Base-by-base conservation (phyloP, 2,888 invertebrate species). In the Sphaeridia pumilis region DNA sequence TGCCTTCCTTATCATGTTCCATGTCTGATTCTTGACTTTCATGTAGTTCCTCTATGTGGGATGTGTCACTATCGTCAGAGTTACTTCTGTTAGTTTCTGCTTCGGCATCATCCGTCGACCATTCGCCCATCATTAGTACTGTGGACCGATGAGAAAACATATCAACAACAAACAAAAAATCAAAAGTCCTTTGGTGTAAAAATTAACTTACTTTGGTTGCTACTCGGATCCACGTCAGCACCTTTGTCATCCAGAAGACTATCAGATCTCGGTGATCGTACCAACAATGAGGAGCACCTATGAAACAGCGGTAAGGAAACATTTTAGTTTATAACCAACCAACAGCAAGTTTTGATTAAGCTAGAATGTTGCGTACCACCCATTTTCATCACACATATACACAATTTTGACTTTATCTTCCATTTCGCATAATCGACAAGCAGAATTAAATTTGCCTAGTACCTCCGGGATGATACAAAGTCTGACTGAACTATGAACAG, bases 251-350 rank as follows among this genome's bases (percentile, higher is more conserved):
- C 64, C 59, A 64, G 58, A 14, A 57, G 50, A n/a, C 60, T 58
- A 26, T 60, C 60, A 46, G 58, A 58, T 24, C 65, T 28, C 5
- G 65, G 63, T 21, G 84, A 82, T 46, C 83, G 77, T 64, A 84
- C 78, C 57, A 87, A 72, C 48, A 87, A 73, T n/a, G 82, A 82
- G 31, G 85, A 84, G 70, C 85, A 88, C 65, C 84, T 74, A 57
- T 10, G 38, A 42, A 27, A 34, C 14, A 20, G 2, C n/a, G 28
- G 49, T 12, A 34, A 54, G 3, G 49, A 36, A 4, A 24, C 5
- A 28, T 38, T 38, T 31, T 10, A 14, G 14, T 10, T 31, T 31
- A 14, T 31, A 31, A 31, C 7, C 7, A 31, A 17, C 5, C 7
- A 17, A 38, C 38, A 5, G 17, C 38, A 38, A 5, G 20, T 5